Percentiles rank a stretch among this genome's conserved stretches.
These are phyloP conservation scores for Caenorhabditis brenneri DNA, from an alignment of 1,140 invertebrate species.

Conservation along the genomic window DNA sequence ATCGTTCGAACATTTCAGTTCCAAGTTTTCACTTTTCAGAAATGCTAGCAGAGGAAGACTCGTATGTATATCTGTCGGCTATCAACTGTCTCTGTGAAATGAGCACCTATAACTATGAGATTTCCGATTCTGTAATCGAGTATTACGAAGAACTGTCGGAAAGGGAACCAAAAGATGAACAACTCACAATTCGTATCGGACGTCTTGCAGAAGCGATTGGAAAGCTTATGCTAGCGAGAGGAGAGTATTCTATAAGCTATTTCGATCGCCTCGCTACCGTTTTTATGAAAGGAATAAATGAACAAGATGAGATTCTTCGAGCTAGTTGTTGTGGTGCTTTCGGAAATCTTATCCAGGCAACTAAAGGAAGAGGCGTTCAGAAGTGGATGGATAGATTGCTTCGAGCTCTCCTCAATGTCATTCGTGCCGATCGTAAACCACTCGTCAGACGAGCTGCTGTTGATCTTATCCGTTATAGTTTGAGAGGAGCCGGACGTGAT, in stretches of 20 bases:
- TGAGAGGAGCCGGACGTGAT: not conserved
- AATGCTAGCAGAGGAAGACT: not conserved
- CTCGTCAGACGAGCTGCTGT: not conserved
- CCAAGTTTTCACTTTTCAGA: not conserved
- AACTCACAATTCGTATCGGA: not conserved
- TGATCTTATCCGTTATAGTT: conserved; percentile 7
- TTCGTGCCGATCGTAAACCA: not conserved
- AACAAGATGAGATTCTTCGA: not conserved
- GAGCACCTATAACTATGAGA: not conserved
- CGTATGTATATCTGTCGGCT: not conserved
- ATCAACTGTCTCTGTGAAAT: conserved; percentile 41
- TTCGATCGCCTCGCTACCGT: not conserved
- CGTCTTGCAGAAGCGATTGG: not conserved
- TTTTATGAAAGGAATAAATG: conserved; percentile 15
- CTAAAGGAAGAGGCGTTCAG: not conserved
- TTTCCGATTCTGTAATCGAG: not conserved
- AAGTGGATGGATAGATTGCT: not conserved
- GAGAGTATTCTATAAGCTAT: not conserved
- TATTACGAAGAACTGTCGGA: not conserved
- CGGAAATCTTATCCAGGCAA: conserved; percentile 1
- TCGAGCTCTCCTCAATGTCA: not conserved
- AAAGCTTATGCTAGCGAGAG: not conserved
- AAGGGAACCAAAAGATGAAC: not conserved
- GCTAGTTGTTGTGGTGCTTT: conserved; percentile 18
- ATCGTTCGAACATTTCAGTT: not conserved